phyloP scores from a whole-genome alignment of 2,888 invertebrate species.

The Drosophila kanekoi region DNA sequence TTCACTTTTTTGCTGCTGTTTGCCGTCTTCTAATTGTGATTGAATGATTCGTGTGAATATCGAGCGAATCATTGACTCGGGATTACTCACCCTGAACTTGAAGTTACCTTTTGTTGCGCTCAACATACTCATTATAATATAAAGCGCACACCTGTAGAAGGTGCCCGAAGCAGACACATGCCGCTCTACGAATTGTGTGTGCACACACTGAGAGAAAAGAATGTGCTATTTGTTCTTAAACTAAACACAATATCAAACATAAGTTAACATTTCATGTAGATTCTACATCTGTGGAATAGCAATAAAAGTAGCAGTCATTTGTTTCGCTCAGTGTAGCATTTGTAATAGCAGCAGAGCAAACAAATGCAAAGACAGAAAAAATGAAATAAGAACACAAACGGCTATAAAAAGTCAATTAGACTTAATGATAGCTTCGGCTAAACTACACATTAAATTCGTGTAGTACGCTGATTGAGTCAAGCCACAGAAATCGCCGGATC shows the following conservation, averaged over 20 bases:
- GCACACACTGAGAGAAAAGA: conserved; percentile 7
- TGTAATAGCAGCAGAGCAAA: conserved; percentile 34
- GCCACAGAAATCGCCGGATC: conserved; percentile 37
- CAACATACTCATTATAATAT: conserved; percentile 40
- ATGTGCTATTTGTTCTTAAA: background rate
- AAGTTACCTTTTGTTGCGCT: conserved; percentile 22
- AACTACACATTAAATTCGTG: conserved; percentile 66
- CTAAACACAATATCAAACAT: no score
- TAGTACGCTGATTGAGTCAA: conserved; percentile 42
- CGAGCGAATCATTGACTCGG: conserved; percentile 43
- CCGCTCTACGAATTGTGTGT: background rate
- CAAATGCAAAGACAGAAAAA: conserved; percentile 8
- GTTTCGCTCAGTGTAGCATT: conserved; percentile 38
- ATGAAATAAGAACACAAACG: conserved; percentile 56
- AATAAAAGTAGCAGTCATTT: no score
- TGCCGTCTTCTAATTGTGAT: conserved; percentile 35
- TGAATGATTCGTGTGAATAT: conserved; percentile 35
- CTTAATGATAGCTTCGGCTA: conserved; percentile 75
- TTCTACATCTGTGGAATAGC: no score
- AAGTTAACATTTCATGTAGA: no score
- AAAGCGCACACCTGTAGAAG: conserved; percentile 53
- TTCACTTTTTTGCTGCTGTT: conserved; percentile 65
- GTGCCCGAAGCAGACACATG: conserved; percentile 18
- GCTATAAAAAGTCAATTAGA: conserved; percentile 77
- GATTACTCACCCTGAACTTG: conserved; percentile 78